Evolutionary conservation across 2,888 invertebrate genomes (phyloP).

Genomic region (Chorisops tibialis): DNA sequence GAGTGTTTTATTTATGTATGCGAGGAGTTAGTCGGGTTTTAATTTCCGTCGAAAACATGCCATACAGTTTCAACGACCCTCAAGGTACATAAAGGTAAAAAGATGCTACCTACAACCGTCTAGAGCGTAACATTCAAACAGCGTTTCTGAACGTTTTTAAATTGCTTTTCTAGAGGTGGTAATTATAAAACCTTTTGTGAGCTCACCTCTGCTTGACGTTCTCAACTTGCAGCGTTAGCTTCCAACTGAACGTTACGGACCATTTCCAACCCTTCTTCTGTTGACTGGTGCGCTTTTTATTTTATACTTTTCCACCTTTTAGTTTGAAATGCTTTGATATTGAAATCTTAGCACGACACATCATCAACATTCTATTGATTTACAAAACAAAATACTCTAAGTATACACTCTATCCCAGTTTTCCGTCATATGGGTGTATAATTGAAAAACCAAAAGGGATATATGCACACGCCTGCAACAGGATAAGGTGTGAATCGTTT

Average conservation of each 20-base stretch:
- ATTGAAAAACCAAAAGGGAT: not conserved
- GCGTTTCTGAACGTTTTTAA: slow-evolving; percentile 29
- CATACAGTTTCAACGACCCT: slow-evolving; percentile 17
- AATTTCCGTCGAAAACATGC: slow-evolving; percentile 31
- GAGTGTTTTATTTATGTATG: slow-evolving; percentile 27
- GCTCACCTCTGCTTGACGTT: not conserved
- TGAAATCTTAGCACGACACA: slow-evolving; percentile 30
- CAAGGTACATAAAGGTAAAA: slow-evolving; percentile 12
- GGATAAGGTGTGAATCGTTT: too few species aligned
- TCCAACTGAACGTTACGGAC: not conserved
- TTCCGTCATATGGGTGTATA: not conserved
- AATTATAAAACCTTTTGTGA: slow-evolving; percentile 28
- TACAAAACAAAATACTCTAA: slow-evolving; percentile 10
- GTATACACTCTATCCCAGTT: not conserved
- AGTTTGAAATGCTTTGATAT: slow-evolving; percentile 28
- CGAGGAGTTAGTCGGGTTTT: slow-evolving; percentile 29
- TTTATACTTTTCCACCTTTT: slow-evolving; percentile 4
- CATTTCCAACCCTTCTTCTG: not conserved
- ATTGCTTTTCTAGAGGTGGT: slow-evolving; percentile 30
- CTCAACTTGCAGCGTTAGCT: not conserved
- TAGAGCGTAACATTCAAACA: slow-evolving; percentile 17
- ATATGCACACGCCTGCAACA: not conserved
- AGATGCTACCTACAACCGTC: not conserved
- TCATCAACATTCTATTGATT: slow-evolving; percentile 29
- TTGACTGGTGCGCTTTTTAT: not conserved